These are phyloP conservation scores for Spea multiplicata DNA, from an alignment of 2,113 vertebrate species.

Conservation along the genomic window DNA sequence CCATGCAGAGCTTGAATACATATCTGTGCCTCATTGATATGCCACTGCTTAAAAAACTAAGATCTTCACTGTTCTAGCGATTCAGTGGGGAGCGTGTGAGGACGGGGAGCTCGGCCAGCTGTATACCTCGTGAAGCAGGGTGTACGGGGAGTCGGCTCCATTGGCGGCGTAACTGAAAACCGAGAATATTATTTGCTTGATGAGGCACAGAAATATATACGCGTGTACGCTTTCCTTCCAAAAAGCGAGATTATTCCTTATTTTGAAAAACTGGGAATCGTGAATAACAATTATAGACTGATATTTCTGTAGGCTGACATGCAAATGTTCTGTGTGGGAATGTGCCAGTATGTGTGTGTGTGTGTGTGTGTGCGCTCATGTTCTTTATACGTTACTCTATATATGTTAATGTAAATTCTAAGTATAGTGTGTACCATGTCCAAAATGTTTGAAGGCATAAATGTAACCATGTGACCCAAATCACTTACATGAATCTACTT, in stretches of 20 bases:
- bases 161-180: constrained; percentile 84
- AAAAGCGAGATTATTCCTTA: neutral
- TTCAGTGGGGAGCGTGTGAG: constrained; percentile 73
- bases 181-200: constrained; percentile 79
- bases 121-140: constrained; percentile 82
- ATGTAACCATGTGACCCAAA: too few relatives aligned
- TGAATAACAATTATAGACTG: neutral
- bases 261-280: neutral
- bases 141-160: constrained; percentile 70
- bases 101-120: constrained; percentile 60
- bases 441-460: too few relatives aligned
- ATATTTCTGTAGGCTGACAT: neutral
- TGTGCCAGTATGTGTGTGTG: too few relatives aligned
- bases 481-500: too few relatives aligned
- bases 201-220: constrained; percentile 67
- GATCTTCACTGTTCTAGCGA: constrained; percentile 85
- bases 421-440: too few relatives aligned
- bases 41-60: constrained; percentile 83
- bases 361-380: too few relatives aligned
- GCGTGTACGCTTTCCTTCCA: constrained; percentile 50
- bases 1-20: constrained; percentile 97
- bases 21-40: constrained; percentile 99
- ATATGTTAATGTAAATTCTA: too few relatives aligned
- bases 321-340: too few relatives aligned
- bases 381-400: too few relatives aligned